Base-by-base conservation (phyloP, 2,797 vertebrate genomes). In the Apogon hyalosoma region DNA sequence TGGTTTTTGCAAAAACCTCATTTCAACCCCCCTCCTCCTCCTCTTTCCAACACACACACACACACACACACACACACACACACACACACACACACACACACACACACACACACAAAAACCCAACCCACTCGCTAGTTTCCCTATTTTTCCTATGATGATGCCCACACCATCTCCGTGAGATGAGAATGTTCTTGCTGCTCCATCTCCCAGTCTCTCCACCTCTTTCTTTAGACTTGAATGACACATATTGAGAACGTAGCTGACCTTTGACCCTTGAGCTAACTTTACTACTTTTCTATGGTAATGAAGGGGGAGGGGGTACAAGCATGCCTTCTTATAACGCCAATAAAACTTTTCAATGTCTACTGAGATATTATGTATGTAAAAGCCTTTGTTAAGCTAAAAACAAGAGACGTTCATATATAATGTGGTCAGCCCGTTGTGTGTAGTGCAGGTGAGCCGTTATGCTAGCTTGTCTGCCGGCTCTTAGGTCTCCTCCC, bases 1-100 rank as follows among this genome's bases (percentile, higher is more conserved):
- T 80, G 87, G 71, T 81, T 87, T 67, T 86, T 77, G 69, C 67
- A n/a, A 75, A 86, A 91, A 90, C 58, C 85, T 82, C 83, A 77
- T 72, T 69, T 70, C 63, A 73, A 45, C 62, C 57, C 47, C n/a
- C 49, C 60, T 43, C 62, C 24, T 40, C 51, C 60, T 39, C 53
- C 51, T 48, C 46, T 33, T 33, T 33, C 59, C 52, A 73, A 63
- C 61, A 66, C 69, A 74, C 50, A 58, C 69, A n/a, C n/a, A n/a
- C n/a, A n/a, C n/a, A n/a, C n/a, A n/a, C n/a, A n/a, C n/a, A n/a
- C n/a, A n/a, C n/a, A n/a, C n/a, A n/a, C n/a, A n/a, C n/a, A n/a
- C n/a, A n/a, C n/a, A n/a, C n/a, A n/a, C n/a, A n/a, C n/a, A n/a
- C n/a, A n/a, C n/a, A n/a, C n/a, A n/a, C 69, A 74, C 50, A 58